Evolutionary conservation across 2,797 vertebrate species (phyloP).

Genomic region (Enoplosus armatus): DNA sequence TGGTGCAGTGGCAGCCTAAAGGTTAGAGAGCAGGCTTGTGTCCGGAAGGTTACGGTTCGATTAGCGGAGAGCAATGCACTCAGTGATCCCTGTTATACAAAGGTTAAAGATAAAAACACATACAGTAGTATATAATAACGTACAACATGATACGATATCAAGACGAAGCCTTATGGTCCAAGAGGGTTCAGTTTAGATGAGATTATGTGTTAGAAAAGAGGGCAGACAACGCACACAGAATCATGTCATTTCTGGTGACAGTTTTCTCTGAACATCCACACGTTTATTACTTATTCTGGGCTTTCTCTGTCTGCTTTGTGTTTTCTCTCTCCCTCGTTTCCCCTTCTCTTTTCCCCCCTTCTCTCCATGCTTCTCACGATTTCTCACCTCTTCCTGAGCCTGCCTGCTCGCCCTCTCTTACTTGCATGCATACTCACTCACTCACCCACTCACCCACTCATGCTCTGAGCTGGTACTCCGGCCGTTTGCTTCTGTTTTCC

Average conservation of each 20-base stretch:
- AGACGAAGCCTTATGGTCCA: not conserved
- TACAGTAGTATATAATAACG: not conserved
- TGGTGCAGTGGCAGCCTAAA: slow-evolving; percentile 1
- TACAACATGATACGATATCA: not conserved
- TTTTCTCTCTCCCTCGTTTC: slow-evolving; percentile 8
- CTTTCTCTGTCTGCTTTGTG: slow-evolving; percentile 32
- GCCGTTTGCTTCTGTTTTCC: slow-evolving; percentile 89
- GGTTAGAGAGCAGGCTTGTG: slow-evolving; percentile 1
- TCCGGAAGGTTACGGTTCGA: not conserved
- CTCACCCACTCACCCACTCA: slow-evolving; percentile 11
- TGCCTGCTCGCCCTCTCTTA: slow-evolving; percentile 11
- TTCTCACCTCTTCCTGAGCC: slow-evolving; percentile 57
- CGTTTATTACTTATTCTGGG: slow-evolving; percentile 22
- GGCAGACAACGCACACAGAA: not conserved
- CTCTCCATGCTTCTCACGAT: slow-evolving; percentile 50
- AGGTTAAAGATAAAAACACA: not conserved
- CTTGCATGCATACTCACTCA: slow-evolving; percentile 12
- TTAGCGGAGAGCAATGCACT: not conserved
- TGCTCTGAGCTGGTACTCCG: slow-evolving; percentile 55
- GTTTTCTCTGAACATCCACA: not conserved
- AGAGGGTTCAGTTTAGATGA: not conserved
- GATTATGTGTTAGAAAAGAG: not conserved
- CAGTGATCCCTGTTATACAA: not conserved
- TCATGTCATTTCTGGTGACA: not conserved
- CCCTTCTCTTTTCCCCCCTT: not conserved